phyloP scores from a whole-genome alignment of 2,797 vertebrate species.

The Pangasius larnaudii region DNA sequence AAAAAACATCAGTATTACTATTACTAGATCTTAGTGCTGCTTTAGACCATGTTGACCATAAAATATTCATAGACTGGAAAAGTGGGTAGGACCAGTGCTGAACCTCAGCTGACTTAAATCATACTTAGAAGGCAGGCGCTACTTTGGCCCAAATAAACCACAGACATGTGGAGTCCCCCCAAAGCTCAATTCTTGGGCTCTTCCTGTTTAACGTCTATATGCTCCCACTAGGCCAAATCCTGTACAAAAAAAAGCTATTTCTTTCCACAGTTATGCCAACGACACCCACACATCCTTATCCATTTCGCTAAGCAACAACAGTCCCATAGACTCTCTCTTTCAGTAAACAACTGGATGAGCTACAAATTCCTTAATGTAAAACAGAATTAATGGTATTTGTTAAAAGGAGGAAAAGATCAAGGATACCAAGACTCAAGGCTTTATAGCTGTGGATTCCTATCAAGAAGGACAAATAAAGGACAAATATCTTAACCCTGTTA shows the following conservation, averaged over 20 bases:
- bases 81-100: neutral
- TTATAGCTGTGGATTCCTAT: neutral
- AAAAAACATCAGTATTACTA: neutral
- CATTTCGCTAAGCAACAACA: neutral
- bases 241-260: neutral
- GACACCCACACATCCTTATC: neutral
- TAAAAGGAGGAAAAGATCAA: neutral
- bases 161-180: neutral
- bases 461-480: neutral
- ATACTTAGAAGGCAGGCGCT: neutral
- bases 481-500: neutral
- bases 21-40: neutral
- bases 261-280: neutral
- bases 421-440: neutral
- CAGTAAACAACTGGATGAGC: neutral
- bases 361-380: neutral
- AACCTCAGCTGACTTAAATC: neutral
- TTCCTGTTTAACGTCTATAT: neutral
- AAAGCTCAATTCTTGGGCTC: neutral
- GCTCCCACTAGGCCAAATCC: neutral
- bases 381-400: neutral
- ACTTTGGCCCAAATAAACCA: neutral
- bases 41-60: neutral
- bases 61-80: neutral
- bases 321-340: neutral